A percentile compares a stretch with the other conserved stretches of the same genome.
phyloP scores from a whole-genome alignment of 2,888 invertebrate genomes.

The Atethmia centrago region DNA sequence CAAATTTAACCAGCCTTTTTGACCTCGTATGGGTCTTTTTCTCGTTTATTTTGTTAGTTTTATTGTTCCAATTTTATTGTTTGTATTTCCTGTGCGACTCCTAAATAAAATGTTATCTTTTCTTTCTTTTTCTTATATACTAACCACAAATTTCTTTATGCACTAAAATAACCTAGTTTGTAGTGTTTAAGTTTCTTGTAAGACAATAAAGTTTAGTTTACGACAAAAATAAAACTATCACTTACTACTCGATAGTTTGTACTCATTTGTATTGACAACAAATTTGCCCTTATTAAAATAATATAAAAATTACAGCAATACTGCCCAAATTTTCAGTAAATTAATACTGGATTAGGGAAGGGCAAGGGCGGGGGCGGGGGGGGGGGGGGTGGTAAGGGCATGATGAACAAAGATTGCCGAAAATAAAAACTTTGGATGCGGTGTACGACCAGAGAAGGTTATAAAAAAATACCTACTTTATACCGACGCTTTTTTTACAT shows the following conservation, averaged over 20 bases:
- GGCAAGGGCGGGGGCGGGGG: background rate
- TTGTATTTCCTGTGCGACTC: too few species aligned
- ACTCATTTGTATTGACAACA: too few species aligned
- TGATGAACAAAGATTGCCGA: background rate
- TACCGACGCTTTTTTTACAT: background rate
- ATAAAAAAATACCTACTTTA: background rate
- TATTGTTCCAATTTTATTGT: background rate
- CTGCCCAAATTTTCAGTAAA: background rate
- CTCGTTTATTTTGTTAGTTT: background rate
- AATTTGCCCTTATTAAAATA: background rate
- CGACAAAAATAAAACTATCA: background rate
- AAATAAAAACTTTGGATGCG: constrained; percentile 11
- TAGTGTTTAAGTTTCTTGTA: background rate
- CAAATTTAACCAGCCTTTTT: background rate
- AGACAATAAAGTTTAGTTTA: too few species aligned
- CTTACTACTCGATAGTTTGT: background rate
- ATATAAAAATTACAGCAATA: background rate
- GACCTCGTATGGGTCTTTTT: background rate
- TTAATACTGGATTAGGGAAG: background rate
- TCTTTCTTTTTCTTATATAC: background rate
- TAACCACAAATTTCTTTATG: background rate
- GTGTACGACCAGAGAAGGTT: background rate
- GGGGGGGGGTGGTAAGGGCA: background rate
- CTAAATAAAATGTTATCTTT: background rate
- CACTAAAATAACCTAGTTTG: background rate